phyloP scores from a whole-genome alignment of 1,140 invertebrate genomes.

The Eriosoma lanigerum region DNA sequence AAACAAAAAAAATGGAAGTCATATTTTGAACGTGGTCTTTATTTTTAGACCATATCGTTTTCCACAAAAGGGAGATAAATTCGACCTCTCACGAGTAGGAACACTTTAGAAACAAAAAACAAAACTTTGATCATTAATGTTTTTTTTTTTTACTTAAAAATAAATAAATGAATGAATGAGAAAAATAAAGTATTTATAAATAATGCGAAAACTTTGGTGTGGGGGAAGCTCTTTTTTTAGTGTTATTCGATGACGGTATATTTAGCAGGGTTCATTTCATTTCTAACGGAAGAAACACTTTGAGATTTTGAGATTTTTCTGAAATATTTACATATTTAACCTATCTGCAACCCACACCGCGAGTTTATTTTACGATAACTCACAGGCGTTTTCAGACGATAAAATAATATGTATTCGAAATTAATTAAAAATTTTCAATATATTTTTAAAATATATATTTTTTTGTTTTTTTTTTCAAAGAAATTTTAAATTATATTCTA shows the following conservation, averaged over 20 bases:
- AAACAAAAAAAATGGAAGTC: too few relatives aligned
- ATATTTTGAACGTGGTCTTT: too few relatives aligned
- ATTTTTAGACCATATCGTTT: background rate
- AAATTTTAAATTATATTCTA: too few relatives aligned
- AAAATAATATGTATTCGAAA: too few relatives aligned
- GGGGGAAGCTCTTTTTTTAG: conserved; percentile 7
- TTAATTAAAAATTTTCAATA: too few relatives aligned
- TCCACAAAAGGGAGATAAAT: background rate
- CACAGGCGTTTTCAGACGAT: too few relatives aligned
- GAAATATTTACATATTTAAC: background rate
- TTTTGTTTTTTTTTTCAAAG: too few relatives aligned
- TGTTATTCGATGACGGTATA: conserved; percentile 8
- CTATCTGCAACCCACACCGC: too few relatives aligned
- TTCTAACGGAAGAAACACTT: background rate
- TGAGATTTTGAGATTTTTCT: background rate
- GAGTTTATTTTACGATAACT: too few relatives aligned
- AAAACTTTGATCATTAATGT: conserved; percentile 37
- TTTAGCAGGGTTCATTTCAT: background rate
- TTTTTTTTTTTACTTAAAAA: conserved; percentile 21
- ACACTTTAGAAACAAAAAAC: conserved; percentile 25
- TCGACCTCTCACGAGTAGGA: background rate
- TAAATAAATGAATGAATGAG: conserved; percentile 39
- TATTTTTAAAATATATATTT: too few relatives aligned
- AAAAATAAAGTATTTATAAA: conserved; percentile 31
- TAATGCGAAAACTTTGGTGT: conserved; percentile 28